Evolutionary conservation across 2,113 vertebrate species (phyloP).

Genomic region (Phalacrocorax brasilianus): DNA sequence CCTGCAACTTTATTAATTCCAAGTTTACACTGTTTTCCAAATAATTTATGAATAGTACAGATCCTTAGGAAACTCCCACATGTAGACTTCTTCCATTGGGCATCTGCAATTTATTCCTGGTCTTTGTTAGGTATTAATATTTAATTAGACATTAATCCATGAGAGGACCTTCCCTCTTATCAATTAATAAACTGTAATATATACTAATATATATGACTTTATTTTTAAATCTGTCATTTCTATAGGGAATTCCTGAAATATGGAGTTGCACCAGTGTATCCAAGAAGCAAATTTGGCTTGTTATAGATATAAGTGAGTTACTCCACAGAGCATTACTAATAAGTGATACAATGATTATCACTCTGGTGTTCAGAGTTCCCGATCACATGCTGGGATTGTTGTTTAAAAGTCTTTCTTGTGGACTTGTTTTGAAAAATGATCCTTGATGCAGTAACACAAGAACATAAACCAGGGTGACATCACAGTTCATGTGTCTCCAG

Average conservation of each 20-base stretch:
- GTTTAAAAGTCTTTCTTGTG: conserved; percentile 38
- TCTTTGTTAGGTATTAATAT: not conserved
- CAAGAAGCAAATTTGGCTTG: not conserved
- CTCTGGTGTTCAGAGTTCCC: conserved; percentile 4
- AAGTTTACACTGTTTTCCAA: not conserved
- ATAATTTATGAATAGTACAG: not conserved
- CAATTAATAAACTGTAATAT: not conserved
- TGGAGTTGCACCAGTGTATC: not conserved
- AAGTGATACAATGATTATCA: conserved; percentile 38
- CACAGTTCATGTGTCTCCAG: conserved; percentile 17
- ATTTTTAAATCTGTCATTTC: not conserved
- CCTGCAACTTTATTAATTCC: not conserved
- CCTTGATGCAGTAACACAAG: not conserved
- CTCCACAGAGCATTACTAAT: conserved; percentile 30
- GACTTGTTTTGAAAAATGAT: conserved; percentile 49
- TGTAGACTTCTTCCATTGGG: not conserved
- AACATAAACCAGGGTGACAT: not conserved
- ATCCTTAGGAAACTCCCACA: not conserved
- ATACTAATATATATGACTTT: not conserved
- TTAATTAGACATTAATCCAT: not conserved
- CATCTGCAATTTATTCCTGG: not conserved
- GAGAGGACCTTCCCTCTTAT: not conserved
- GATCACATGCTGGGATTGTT: conserved; percentile 3
- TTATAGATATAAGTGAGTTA: not conserved
- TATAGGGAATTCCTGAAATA: not conserved